Evolutionary conservation across 2,888 invertebrate species (phyloP).

Genomic region (Fissipunctia ypsillon): DNA sequence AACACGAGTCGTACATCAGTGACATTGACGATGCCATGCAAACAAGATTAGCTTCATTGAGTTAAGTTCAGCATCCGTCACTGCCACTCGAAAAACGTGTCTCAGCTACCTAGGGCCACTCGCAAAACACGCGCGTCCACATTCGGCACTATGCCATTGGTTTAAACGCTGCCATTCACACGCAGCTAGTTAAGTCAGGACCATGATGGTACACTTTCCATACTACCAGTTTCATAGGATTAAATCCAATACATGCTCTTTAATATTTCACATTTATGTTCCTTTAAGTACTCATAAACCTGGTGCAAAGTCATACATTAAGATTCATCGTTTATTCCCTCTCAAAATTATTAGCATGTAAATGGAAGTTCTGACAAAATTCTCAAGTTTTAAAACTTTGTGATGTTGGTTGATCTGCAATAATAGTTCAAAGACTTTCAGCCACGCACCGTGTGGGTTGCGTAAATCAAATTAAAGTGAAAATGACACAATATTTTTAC

Average conservation of each 20-base stretch:
- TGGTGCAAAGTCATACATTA: background rate
- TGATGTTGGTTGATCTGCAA: conserved; percentile 37
- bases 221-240: too few relatives aligned
- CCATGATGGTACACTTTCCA: background rate
- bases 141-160: background rate
- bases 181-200: background rate
- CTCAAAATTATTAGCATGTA: conserved; percentile 48
- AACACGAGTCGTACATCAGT: background rate
- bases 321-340: conserved; percentile 34
- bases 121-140: background rate
- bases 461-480: conserved; percentile 32
- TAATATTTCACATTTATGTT: background rate
- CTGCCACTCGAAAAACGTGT: background rate
- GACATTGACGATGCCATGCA: too few relatives aligned
- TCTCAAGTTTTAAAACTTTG: conserved; percentile 40
- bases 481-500: conserved; percentile 5
- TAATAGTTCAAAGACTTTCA: conserved; percentile 46
- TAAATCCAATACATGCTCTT: background rate
- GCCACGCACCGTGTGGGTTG: background rate
- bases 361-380: conserved; percentile 47
- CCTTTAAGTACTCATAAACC: too few relatives aligned
- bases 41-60: background rate
- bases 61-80: background rate
- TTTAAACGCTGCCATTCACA: background rate
- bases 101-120: background rate